Percentiles rank a stretch among this genome's conserved stretches.
These are phyloP conservation scores for Palythoa caribaeorum DNA, from an alignment of 92 coral and sea anemone species.

Conservation along the genomic window DNA sequence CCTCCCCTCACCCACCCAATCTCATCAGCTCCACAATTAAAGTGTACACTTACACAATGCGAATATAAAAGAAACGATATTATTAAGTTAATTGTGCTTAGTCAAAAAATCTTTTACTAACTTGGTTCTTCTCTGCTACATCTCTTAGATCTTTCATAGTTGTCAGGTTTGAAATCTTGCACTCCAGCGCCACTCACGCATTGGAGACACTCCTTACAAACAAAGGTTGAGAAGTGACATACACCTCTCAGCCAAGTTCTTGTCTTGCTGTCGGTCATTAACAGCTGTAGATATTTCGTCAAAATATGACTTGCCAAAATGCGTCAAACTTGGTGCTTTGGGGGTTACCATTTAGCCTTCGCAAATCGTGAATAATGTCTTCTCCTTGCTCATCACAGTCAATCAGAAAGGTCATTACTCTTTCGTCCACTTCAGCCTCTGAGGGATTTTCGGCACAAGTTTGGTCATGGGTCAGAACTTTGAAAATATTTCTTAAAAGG, in stretches of 20 bases:
- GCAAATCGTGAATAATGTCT: background rate
- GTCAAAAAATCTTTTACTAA: background rate
- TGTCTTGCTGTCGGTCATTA: conserved; percentile 7
- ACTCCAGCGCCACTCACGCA: background rate
- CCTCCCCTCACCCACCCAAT: background rate
- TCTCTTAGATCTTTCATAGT: background rate
- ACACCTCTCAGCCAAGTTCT: conserved; percentile 15
- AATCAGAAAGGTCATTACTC: background rate
- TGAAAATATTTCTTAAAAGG: conserved; percentile 15
- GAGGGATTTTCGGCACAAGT: background rate
- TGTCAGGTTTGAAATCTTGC: background rate
- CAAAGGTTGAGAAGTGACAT: conserved; percentile 18
- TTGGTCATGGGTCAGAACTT: background rate
- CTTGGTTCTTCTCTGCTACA: conserved; percentile 6
- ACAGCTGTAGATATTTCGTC: conserved; percentile 2
- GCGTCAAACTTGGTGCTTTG: conserved; percentile 16
- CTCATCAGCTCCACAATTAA: background rate
- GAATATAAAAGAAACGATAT: conserved; percentile 13
- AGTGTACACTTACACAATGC: conserved; percentile 14
- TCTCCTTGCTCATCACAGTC: background rate
- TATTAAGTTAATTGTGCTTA: background rate
- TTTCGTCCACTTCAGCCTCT: background rate
- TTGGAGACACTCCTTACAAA: background rate
- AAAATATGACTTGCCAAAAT: background rate
- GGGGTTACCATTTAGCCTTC: conserved; percentile 10